Evolutionary conservation across 2,797 vertebrate genomes (phyloP), one percentile per base, ranked within the genome.

Genomic region (Melanotaenia nigrans): DNA sequence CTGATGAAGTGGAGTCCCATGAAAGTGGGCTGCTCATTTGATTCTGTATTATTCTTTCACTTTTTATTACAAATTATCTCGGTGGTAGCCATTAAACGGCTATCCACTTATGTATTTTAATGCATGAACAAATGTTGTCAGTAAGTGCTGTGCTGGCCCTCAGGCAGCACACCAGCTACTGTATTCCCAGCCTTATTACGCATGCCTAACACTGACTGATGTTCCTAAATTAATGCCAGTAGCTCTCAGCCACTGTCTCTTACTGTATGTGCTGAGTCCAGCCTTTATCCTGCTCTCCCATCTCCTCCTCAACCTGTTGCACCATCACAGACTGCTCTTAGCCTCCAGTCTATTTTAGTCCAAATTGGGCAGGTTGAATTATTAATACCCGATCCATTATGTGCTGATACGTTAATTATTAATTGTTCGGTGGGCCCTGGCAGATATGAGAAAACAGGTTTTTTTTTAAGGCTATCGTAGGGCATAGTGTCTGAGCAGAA

Each of bases 331-430:
- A 68, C 66, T 79, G 75, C 78, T 79, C 88, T 77, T 78, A 79
- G 74, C 85, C 85, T 81, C 38, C 7, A 83, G 84, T 83, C 90
- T 93, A 89, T 91, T 90, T 93, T 88, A 87, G 87, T 86, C 75
- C 68, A 90, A 92, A 94, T 93, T 85, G 76, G 32, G 77, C 77
- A 73, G 70, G 61, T 86, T 94, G 75, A 91, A 94, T 95, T 92
- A 93, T 94, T 94, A 79, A 95, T 90, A 76, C 61, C n/a, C 25
- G 53, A 89, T 90, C 91, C 84, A 89, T 93, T 93, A 92, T 91
- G 90, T 92, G 85, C 77, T 61, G 28, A 73, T 69, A 68, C 73
- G 77, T 94, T 92, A 93, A 94, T 94, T 90, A 94, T 94, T 94
- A 92, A 95, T 93, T 81, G 67, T 83, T 84, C 83, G 53, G 61